A percentile compares a stretch with the other conserved stretches of the same genome.
These are phyloP conservation scores for Papilio dardanus DNA, from an alignment of 1,140 invertebrate genomes.

Conservation along the genomic window DNA sequence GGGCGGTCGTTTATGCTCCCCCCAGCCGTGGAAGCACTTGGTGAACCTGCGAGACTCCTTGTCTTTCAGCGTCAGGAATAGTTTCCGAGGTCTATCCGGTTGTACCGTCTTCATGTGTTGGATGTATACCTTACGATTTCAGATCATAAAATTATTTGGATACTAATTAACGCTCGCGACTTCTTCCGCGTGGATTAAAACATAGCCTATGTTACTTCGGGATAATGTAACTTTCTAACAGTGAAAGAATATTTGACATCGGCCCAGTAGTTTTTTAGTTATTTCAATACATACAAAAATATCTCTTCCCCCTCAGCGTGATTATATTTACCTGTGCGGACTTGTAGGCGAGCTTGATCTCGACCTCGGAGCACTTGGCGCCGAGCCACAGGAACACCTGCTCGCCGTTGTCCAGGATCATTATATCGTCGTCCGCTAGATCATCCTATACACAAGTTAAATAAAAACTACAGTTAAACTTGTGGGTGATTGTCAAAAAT, in stretches of 20 bases:
- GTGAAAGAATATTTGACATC: no score
- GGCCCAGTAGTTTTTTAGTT: no score
- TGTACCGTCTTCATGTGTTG: constrained; percentile 98
- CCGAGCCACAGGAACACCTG: constrained; percentile 99
- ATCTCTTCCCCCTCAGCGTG: no score
- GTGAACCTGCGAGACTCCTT: constrained; percentile 97
- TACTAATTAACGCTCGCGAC: no score
- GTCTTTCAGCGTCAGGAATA: constrained; percentile 98
- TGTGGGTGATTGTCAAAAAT: no score
- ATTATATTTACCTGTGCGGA: constrained; percentile 94
- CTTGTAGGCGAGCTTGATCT: constrained; percentile 99
- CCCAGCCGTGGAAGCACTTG: constrained; percentile 99
- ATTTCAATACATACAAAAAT: no score
- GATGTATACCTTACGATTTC: constrained; percentile 92
- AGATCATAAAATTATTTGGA: constrained; percentile 5
- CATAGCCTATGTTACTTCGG: no score
- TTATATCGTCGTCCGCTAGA: constrained; percentile 99
- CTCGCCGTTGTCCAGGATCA: constrained; percentile 99
- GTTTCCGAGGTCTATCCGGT: constrained; percentile 94
- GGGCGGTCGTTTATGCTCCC: constrained; percentile 87
- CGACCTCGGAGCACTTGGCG: constrained; percentile 97
- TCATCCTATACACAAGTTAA: constrained; percentile 89
- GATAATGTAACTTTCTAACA: no score
- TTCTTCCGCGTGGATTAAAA: no score
- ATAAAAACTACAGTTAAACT: no score